Evolutionary conservation across 2,888 invertebrate genomes (phyloP), one percentile per base, ranked within the genome.

Genomic region (Ceraclea dissimilis): DNA sequence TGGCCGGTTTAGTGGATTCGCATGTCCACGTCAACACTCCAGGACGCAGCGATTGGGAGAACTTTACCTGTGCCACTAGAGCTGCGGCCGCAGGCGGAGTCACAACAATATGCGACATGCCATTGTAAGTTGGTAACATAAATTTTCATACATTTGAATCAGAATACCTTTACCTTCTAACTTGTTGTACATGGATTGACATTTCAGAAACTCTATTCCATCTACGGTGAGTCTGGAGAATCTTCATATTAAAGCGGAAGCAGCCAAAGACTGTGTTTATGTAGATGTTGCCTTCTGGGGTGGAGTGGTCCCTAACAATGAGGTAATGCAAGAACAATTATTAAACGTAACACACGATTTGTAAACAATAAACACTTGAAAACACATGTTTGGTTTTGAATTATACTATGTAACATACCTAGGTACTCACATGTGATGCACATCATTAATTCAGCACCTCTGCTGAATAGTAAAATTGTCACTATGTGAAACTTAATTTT

Each of bases 211-310:
- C 67, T 83, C 85, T 1, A 83, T 83, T 62, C 88, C 88, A 43
- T 81, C 87, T 2, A 87, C 87, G 0, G 85, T 85, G 0, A 83
- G 79, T 1, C 65, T 84, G 19, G 72, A 77, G 22, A 82, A 82
- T 64, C 73, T 88, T 6, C 75, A 79, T 65, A 72, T 70, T 1
- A 88, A 88, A 70, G 75, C 80, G 2, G 64, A 70, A 11, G 76
- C 79, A 2, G 85, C 88, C 0, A 68, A 73, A 39, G 80, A 76
- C 1, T 78, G 81, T 63, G 73, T 82, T 20, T 84, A 75, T 63
- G 81, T 86, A 0, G 87, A 88, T 66, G 82, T 88, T 47, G 88
- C 81, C 2, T 87, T 88, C 69, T 88, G 88, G 88, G 88, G 87
- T n/a, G 88, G 87, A n/a, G 78, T 88, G 1, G 77, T 86, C 49